Conservation (phyloP, 2,888 invertebrate species). For the Tortrix viridana region DNA sequence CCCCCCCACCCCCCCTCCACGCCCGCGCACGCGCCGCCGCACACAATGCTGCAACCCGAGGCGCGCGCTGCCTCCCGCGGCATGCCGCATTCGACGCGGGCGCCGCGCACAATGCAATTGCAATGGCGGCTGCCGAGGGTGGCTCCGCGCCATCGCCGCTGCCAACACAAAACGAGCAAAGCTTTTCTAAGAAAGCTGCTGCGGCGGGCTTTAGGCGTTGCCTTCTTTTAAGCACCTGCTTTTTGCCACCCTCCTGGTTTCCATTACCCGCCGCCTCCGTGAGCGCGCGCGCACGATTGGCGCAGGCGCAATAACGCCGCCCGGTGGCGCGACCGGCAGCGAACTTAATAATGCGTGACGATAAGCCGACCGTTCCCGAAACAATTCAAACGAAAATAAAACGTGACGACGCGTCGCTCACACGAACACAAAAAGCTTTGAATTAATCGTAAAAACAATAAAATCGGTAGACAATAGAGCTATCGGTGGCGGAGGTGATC, state of each 20-base stretch:
- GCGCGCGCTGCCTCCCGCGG: slow-evolving; percentile 49
- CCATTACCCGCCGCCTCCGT: not conserved
- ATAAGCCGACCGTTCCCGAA: slow-evolving; percentile 26
- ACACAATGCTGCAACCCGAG: slow-evolving; percentile 71
- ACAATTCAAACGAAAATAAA: slow-evolving; percentile 33
- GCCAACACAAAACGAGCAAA: slow-evolving; percentile 23
- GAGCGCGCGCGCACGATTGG: slow-evolving; percentile 16
- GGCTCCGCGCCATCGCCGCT: slow-evolving; percentile 26
- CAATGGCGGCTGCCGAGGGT: slow-evolving; percentile 39
- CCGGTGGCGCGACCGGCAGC: not conserved
- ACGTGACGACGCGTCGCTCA: slow-evolving; percentile 20
- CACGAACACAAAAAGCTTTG: slow-evolving; percentile 16
- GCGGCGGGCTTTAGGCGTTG: slow-evolving; percentile 24
- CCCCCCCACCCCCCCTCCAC: slow-evolving; percentile 50
- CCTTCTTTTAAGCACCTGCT: slow-evolving; percentile 1
- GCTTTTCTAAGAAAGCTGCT: slow-evolving; percentile 18
- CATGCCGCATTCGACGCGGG: slow-evolving; percentile 56
- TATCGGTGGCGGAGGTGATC: slow-evolving; percentile 33
- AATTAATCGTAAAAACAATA: slow-evolving; percentile 31
- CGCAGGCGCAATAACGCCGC: slow-evolving; percentile 5
- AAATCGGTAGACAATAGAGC: slow-evolving; percentile 35
- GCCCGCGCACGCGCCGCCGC: slow-evolving; percentile 57
- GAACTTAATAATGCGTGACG: slow-evolving; percentile 21
- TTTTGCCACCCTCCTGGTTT: slow-evolving; percentile 24
- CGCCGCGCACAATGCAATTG: slow-evolving; percentile 42